Evolutionary conservation across 1,140 invertebrate species (phyloP).

Genomic region (Heliconius himera): DNA sequence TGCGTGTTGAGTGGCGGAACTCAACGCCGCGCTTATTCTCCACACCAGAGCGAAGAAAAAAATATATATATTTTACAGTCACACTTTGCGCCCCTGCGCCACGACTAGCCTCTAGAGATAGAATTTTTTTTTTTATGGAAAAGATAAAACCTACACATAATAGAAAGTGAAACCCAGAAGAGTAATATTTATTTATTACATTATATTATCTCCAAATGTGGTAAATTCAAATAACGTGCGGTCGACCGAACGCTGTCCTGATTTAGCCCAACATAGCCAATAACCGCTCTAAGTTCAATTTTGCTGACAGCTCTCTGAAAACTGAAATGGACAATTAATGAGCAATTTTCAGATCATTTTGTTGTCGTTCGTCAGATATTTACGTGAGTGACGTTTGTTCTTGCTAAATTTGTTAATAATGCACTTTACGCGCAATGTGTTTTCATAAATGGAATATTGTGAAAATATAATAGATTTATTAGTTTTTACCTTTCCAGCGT

Average conservation of each 20-base stretch:
- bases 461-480: too few species aligned
- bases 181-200: not conserved
- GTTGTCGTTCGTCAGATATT: too few species aligned
- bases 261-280: not conserved
- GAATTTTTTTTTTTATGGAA: too few species aligned
- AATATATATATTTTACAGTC: too few species aligned
- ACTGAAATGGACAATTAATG: not conserved
- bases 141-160: too few species aligned
- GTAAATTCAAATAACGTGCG: not conserved
- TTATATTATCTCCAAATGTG: not conserved
- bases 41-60: too few species aligned
- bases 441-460: not conserved
- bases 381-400: not conserved
- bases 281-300: not conserved
- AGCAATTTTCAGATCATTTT: not conserved
- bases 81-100: too few species aligned
- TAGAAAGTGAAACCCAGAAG: too few species aligned
- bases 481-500: not conserved
- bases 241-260: not conserved
- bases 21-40: too few species aligned
- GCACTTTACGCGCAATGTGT: not conserved
- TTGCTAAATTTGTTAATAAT: not conserved
- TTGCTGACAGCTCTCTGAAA: not conserved
- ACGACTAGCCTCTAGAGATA: too few species aligned
- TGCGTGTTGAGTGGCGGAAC: too few species aligned